Conservation (phyloP, 2,888 invertebrate species). For the Patella depressa region DNA sequence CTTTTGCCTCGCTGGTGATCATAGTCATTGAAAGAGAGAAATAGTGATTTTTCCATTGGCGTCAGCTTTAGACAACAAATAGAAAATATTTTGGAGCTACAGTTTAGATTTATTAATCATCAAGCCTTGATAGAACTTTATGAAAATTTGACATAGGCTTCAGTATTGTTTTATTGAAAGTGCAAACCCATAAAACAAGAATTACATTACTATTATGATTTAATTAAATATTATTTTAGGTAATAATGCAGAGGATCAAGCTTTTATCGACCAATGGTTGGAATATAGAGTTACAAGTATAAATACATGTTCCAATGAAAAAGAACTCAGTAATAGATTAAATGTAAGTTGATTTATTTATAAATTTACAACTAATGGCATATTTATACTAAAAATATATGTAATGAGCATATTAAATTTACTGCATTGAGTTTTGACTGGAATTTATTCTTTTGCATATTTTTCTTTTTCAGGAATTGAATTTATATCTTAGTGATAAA, state of each 20-base stretch:
- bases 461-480: slow-evolving; percentile 57
- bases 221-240: slow-evolving; percentile 33
- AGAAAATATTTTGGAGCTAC: no score
- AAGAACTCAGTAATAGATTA: slow-evolving; percentile 34
- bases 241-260: slow-evolving; percentile 46
- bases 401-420: background rate
- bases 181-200: no score
- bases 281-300: slow-evolving; percentile 57
- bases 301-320: slow-evolving; percentile 47
- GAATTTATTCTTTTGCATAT: background rate
- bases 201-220: no score
- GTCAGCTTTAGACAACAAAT: no score
- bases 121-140: no score
- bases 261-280: slow-evolving; percentile 63
- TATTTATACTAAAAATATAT: background rate
- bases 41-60: no score
- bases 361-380: background rate
- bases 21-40: no score
- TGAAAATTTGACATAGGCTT: no score
- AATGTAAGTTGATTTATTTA: slow-evolving; percentile 17
- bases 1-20: no score
- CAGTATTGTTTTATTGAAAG: no score
- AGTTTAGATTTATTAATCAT: no score
- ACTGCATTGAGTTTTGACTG: background rate
- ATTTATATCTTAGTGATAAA: slow-evolving; percentile 57